A percentile compares a stretch with the other conserved stretches of the same genome.
phyloP scores from a whole-genome alignment of 1,140 invertebrate genomes.

The Zaprionus nigranus region DNA sequence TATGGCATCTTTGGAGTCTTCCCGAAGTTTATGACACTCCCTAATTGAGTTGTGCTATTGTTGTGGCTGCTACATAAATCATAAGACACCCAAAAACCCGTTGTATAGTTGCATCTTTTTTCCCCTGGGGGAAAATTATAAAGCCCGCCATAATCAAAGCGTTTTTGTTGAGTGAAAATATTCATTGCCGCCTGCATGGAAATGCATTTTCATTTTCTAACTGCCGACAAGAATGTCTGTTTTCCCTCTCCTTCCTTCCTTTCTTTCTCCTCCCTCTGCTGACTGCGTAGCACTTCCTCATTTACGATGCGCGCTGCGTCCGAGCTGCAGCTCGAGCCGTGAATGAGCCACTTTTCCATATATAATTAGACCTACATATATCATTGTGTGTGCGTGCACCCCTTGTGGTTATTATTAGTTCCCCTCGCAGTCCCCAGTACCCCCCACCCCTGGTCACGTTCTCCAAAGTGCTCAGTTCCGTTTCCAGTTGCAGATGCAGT shows the following conservation, averaged over 20 bases:
- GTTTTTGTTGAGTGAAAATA: constrained; percentile 63
- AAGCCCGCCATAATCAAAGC: constrained; percentile 45
- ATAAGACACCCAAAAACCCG: constrained; percentile 44
- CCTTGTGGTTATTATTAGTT: constrained; percentile 73
- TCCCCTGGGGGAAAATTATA: background rate
- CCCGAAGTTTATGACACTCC: constrained; percentile 47
- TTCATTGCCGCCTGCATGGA: constrained; percentile 53
- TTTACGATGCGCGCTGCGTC: constrained; percentile 46
- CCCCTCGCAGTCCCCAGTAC: background rate
- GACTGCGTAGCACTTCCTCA: constrained; percentile 55
- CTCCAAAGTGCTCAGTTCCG: constrained; percentile 75
- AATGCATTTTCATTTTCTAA: constrained; percentile 56
- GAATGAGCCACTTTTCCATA: constrained; percentile 43
- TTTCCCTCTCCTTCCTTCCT: background rate
- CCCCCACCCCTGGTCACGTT: background rate
- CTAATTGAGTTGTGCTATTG: constrained; percentile 47
- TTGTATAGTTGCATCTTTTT: constrained; percentile 24
- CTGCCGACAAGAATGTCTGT: constrained; percentile 20
- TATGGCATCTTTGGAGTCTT: constrained; percentile 26
- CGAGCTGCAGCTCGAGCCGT: constrained; percentile 40
- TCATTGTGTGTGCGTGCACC: constrained; percentile 57
- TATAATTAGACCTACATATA: constrained; percentile 62
- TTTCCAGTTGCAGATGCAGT: constrained; percentile 47
- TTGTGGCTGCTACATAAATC: constrained; percentile 60
- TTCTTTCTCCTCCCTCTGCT: background rate